Conservation (phyloP, 2,113 vertebrate genomes). For the Parus major region DNA sequence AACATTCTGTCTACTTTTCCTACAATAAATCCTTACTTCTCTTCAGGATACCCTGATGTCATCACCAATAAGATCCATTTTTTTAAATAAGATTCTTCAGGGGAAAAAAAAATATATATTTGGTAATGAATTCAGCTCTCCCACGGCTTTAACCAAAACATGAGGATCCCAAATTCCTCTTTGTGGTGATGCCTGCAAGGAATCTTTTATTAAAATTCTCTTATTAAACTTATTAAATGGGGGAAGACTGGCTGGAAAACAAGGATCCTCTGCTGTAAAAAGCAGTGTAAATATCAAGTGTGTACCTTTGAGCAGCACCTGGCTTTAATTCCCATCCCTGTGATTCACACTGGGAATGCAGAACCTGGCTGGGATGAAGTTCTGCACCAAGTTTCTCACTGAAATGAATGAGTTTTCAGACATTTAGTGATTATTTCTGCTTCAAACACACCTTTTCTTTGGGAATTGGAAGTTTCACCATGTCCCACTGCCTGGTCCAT, state of each 20-base stretch:
- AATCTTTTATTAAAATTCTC: background rate
- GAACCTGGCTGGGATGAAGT: background rate
- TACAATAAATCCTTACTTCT: background rate
- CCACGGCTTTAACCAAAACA: background rate
- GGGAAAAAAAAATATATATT: background rate
- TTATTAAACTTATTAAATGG: background rate
- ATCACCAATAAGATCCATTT: background rate
- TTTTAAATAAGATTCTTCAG: background rate
- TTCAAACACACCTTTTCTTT: background rate
- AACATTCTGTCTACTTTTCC: background rate
- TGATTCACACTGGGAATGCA: background rate
- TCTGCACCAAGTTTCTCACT: background rate
- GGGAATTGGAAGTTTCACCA: background rate
- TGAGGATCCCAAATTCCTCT: background rate
- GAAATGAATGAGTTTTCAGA: background rate
- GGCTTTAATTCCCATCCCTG: background rate
- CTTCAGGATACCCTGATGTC: background rate
- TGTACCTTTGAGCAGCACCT: background rate
- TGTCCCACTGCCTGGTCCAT: accelerated
- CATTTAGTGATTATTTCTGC: background rate
- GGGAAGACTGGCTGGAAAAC: background rate
- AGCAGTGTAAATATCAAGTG: background rate
- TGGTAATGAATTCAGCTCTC: background rate
- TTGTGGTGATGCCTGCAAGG: background rate
- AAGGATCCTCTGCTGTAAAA: background rate